Conservation (phyloP, 2,113 vertebrate species). For the Petaurus breviceps region DNA sequence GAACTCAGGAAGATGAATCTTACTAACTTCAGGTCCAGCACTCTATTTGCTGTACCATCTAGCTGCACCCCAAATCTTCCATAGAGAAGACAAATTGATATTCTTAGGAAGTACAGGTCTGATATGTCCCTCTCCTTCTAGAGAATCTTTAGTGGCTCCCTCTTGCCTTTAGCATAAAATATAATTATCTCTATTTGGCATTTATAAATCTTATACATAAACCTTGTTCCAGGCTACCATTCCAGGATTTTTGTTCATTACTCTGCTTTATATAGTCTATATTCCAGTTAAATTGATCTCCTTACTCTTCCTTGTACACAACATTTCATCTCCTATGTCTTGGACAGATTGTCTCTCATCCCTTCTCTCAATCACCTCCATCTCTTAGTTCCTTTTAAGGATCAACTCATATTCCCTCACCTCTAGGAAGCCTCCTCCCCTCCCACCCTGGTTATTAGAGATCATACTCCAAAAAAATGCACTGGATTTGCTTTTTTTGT, state of each 20-base stretch:
- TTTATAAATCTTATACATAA: too few species aligned
- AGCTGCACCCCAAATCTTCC: too few species aligned
- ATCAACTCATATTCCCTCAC: neutral
- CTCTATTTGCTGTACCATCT: too few species aligned
- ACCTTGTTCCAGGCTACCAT: slow-evolving; percentile 55
- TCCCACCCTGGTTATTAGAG: neutral
- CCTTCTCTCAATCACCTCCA: neutral
- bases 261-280: neutral
- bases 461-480: neutral
- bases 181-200: neutral
- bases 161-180: neutral
- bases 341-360: neutral
- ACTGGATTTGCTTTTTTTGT: neutral
- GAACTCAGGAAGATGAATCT: too few species aligned
- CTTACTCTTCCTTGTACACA: slow-evolving; percentile 81
- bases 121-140: neutral
- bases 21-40: too few species aligned
- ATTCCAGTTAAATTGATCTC: neutral
- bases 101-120: too few species aligned
- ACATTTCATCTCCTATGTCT: slow-evolving; percentile 50
- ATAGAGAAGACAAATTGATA: too few species aligned
- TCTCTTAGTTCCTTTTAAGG: neutral
- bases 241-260: neutral
- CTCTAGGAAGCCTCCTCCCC: neutral
- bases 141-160: neutral